Conservation (phyloP, 2,888 invertebrate species). For the Caenorhabditis drosophilae region DNA sequence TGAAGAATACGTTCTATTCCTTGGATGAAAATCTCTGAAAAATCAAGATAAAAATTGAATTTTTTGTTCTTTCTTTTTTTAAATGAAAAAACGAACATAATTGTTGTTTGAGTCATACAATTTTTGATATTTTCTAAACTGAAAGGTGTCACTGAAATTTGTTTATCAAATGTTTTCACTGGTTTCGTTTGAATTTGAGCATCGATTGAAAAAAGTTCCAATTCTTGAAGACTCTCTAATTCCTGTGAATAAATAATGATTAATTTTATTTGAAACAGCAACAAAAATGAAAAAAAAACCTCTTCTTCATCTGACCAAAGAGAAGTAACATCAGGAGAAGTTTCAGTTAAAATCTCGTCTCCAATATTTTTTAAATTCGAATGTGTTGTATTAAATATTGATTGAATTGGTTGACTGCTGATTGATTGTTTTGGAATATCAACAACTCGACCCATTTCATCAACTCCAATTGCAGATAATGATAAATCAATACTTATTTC, state of each 20-base stretch:
- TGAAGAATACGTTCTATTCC: slow-evolving; percentile 13
- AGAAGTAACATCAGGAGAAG: slow-evolving; percentile 1
- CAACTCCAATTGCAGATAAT: slow-evolving; percentile 29
- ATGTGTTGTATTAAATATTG: not conserved
- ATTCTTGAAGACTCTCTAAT: slow-evolving; percentile 26
- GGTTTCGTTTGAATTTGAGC: slow-evolving; percentile 22
- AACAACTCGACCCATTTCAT: slow-evolving; percentile 35
- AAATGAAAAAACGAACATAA: slow-evolving; percentile 8
- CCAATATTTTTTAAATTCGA: not conserved
- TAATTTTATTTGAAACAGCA: too few relatives aligned
- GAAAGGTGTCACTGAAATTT: slow-evolving; percentile 13
- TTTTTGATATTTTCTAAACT: slow-evolving; percentile 15
- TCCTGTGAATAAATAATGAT: too few relatives aligned
- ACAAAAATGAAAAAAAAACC: not conserved
- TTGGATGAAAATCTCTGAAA: slow-evolving; percentile 27
- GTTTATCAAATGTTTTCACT: slow-evolving; percentile 12
- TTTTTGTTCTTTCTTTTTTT: not conserved
- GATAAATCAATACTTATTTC: slow-evolving; percentile 34
- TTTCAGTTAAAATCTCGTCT: not conserved
- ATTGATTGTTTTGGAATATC: slow-evolving; percentile 19
- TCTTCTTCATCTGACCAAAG: slow-evolving; percentile 10
- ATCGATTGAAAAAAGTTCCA: slow-evolving; percentile 22
- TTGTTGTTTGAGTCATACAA: slow-evolving; percentile 24
- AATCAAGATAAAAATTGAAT: not conserved
- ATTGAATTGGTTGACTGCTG: too few relatives aligned